phyloP scores from a whole-genome alignment of 2,797 vertebrate genomes.

The Sebastes matsubarae region DNA sequence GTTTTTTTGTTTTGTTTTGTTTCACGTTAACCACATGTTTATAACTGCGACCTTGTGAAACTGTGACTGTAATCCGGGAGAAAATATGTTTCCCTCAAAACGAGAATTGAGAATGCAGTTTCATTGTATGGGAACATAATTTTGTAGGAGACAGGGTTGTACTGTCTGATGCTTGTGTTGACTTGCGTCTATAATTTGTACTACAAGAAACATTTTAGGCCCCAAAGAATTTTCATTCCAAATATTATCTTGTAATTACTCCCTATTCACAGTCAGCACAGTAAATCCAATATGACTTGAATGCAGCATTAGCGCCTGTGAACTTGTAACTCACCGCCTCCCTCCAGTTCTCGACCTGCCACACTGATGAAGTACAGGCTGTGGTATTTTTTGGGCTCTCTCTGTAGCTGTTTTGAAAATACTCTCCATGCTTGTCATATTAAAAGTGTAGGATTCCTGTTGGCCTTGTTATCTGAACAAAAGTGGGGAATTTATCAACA shows the following conservation, averaged over 20 bases:
- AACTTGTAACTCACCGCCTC: not conserved
- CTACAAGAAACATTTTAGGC: not conserved
- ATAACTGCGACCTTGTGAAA: too few species aligned
- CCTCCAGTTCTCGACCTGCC: not conserved
- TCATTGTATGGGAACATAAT: too few species aligned
- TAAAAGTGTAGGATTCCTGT: conserved; percentile 2
- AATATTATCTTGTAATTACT: not conserved
- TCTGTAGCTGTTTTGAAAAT: not conserved
- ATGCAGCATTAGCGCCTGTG: conserved; percentile 6
- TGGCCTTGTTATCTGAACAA: not conserved
- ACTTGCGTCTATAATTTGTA: not conserved
- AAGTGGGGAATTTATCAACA: not conserved
- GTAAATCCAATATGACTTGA: conserved; percentile 6
- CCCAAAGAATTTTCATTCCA: not conserved
- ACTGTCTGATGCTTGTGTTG: not conserved
- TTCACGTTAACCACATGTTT: too few species aligned
- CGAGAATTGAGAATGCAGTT: too few species aligned
- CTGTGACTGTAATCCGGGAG: too few species aligned
- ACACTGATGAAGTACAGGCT: not conserved
- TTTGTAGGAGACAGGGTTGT: not conserved
- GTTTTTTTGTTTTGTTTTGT: too few species aligned
- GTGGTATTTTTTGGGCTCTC: not conserved
- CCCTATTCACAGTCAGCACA: not conserved
- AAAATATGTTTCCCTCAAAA: too few species aligned
- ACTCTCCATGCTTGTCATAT: not conserved